Evolutionary conservation across 35 echinoderm and acorn worm genomes (phyloP).

Genomic region (Apostichopus japonicus): DNA sequence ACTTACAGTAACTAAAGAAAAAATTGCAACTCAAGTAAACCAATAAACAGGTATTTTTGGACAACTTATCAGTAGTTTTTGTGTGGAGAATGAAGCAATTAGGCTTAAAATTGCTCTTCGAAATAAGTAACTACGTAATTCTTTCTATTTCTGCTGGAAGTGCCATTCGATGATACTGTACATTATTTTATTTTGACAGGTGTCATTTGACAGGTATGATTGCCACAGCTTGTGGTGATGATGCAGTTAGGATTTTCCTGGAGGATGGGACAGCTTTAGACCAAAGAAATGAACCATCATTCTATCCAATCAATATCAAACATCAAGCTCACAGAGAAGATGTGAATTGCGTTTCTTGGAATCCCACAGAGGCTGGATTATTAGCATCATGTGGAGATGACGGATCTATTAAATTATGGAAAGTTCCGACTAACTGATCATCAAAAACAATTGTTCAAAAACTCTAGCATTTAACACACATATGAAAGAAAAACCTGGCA

Average conservation of each 20-base stretch:
- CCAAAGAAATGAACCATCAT: constrained; percentile 69
- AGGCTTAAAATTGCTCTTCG: no score
- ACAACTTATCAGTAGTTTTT: no score
- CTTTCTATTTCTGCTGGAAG: no score
- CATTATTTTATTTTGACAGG: constrained; percentile 47
- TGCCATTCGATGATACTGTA: no score
- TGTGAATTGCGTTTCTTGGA: constrained; percentile 89
- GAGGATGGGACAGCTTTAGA: constrained; percentile 71
- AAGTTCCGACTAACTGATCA: constrained; percentile 47
- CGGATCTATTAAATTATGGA: constrained; percentile 83
- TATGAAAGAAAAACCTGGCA: no score
- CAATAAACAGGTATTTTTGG: no score
- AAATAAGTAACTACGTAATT: background rate
- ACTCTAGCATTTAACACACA: no score
- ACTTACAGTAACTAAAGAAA: no score
- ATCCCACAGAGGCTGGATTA: constrained; percentile 77
- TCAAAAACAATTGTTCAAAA: no score
- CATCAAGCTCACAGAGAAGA: constrained; percentile 82
- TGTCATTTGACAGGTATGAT: constrained; percentile 85
- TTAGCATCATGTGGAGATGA: constrained; percentile 93
- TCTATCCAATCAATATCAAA: constrained; percentile 54
- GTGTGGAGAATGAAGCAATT: no score
- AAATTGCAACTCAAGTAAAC: no score
- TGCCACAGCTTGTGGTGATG: constrained; percentile 87
- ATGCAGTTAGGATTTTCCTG: constrained; percentile 83